Conservation (phyloP, 2,797 vertebrate species). For the Oreochromis grahami region DNA sequence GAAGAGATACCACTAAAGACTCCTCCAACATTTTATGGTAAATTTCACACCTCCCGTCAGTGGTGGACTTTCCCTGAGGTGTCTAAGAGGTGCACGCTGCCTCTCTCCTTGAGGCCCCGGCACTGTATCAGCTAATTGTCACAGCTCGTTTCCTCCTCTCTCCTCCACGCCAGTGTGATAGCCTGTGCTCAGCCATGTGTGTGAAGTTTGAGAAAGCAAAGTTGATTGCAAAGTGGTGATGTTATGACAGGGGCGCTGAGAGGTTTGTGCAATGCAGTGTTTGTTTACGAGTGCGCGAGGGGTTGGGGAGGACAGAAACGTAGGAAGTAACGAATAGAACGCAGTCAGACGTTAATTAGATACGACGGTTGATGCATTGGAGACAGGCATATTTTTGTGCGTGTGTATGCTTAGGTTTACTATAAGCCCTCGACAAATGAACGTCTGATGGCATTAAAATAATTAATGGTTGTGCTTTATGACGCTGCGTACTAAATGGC, state of each 20-base stretch:
- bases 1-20: not conserved
- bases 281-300: conserved; percentile 16
- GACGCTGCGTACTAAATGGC: not conserved
- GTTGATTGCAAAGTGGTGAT: conserved; percentile 51
- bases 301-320: not conserved
- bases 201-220: conserved; percentile 34
- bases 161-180: conserved; percentile 7
- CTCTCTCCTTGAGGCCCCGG: not conserved
- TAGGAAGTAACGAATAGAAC: not conserved
- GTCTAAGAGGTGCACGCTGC: not conserved
- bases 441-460: not conserved
- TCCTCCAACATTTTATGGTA: not conserved
- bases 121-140: conserved; percentile 20
- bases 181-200: conserved; percentile 38
- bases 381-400: not conserved
- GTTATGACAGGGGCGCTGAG: conserved; percentile 51
- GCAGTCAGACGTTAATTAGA: not conserved
- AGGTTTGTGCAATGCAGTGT: conserved; percentile 27
- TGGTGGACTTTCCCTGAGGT: not conserved
- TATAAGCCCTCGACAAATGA: not conserved
- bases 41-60: not conserved
- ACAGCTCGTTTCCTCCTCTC: conserved; percentile 9
- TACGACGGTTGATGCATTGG: not conserved
- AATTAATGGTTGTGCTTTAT: not conserved
- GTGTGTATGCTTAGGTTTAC: not conserved